Percentiles rank a stretch among this genome's conserved stretches.
Conservation (phyloP, 2,888 invertebrate genomes). For the Acronicta aceris region DNA sequence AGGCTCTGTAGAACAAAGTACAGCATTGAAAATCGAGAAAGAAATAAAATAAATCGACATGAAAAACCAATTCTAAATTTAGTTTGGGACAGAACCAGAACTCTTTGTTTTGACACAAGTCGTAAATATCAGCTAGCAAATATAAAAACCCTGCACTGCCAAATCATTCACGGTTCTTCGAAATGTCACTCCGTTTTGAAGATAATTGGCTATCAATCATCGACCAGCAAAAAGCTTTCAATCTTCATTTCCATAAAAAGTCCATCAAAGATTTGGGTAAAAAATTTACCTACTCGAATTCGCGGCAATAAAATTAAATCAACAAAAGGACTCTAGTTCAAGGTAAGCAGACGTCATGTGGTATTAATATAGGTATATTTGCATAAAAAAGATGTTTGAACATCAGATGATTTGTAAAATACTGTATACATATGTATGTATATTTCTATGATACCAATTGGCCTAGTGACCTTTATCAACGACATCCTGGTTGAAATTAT, state of each 20-base stretch:
- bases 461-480: constrained; percentile 70
- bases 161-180: constrained; percentile 35
- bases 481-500: constrained; percentile 76
- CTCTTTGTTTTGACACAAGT: constrained; percentile 3
- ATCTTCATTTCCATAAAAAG: constrained; percentile 47
- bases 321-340: constrained; percentile 69
- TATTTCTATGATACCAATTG: constrained; percentile 50
- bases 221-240: constrained; percentile 40
- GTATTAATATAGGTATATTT: constrained; percentile 49
- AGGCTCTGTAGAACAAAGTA: constrained; percentile 90
- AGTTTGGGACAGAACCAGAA: neutral
- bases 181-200: constrained; percentile 37
- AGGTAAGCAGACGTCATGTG: constrained; percentile 57
- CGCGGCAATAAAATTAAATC: constrained; percentile 29
- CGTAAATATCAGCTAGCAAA: constrained; percentile 9
- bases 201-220: constrained; percentile 50
- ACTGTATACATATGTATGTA: constrained; percentile 11
- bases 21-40: constrained; percentile 7
- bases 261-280: constrained; percentile 33
- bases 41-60: neutral
- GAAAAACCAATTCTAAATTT: neutral
- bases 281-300: constrained; percentile 33
- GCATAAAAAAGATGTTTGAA: constrained; percentile 38
- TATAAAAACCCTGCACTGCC: constrained; percentile 17
- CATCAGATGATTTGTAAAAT: constrained; percentile 17